Percentiles rank a stretch among this genome's conserved stretches.
These are phyloP conservation scores for Cerastis rubricosa DNA, from an alignment of 2,888 invertebrate species.

Conservation along the genomic window DNA sequence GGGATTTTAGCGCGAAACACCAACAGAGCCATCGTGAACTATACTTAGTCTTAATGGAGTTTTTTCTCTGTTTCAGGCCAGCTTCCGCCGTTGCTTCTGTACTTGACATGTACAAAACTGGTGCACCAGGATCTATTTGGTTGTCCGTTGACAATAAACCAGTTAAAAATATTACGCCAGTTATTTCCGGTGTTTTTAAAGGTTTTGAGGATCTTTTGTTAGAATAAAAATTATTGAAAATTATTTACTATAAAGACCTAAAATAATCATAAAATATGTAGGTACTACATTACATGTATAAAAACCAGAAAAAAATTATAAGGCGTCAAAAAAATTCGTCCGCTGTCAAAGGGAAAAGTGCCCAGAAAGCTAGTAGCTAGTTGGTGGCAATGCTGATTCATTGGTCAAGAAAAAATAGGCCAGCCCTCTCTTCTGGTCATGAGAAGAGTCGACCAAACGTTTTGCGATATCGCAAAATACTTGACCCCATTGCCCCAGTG, in stretches of 20 bases:
- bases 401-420: not conserved
- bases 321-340: not conserved
- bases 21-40: not conserved
- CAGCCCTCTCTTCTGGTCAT: not conserved
- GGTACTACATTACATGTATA: too few relatives aligned
- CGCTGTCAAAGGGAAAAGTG: not conserved
- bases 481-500: too few relatives aligned
- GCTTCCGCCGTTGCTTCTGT: slow-evolving; percentile 66
- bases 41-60: not conserved
- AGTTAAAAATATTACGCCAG: slow-evolving; percentile 66
- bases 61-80: slow-evolving; percentile 59
- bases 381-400: not conserved
- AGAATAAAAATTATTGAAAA: not conserved
- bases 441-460: not conserved
- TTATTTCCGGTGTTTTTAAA: slow-evolving; percentile 56
- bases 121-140: slow-evolving; percentile 70
- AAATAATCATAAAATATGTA: not conserved
- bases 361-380: not conserved
- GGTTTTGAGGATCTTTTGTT: slow-evolving; percentile 43
- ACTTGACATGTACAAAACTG: slow-evolving; percentile 65
- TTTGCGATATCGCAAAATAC: not conserved
- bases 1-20: not conserved
- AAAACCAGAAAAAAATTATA: not conserved
- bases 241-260: not conserved
- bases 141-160: slow-evolving; percentile 63